Percentiles rank a stretch among this genome's conserved stretches.
phyloP scores from a whole-genome alignment of 2,113 vertebrate genomes.

The Sigmodon hispidus region DNA sequence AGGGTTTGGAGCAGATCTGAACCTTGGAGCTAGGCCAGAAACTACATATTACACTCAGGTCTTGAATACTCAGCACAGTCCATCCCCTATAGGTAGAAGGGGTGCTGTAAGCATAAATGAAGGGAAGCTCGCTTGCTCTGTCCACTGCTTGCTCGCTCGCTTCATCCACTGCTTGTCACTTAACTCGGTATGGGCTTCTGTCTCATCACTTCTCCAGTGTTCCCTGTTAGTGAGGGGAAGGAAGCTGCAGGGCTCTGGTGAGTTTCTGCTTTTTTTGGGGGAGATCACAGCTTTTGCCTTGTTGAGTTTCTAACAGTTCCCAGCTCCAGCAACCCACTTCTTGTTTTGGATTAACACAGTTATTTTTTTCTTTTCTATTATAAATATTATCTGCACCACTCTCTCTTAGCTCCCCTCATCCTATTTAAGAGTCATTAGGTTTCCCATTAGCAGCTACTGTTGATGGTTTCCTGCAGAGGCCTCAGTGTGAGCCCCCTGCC shows the following conservation, averaged over 20 bases:
- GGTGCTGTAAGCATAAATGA: slow-evolving; percentile 19
- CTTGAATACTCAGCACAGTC: background rate
- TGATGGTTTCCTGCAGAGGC: slow-evolving; percentile 77
- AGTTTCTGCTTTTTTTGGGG: background rate
- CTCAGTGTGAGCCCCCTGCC: slow-evolving; percentile 68
- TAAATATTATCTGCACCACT: slow-evolving; percentile 83
- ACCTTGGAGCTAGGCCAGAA: no score
- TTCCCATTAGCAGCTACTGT: slow-evolving; percentile 83
- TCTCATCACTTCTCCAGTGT: background rate
- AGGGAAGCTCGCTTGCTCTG: background rate
- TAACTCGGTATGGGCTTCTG: background rate
- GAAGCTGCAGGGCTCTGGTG: background rate
- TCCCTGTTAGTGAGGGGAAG: background rate
- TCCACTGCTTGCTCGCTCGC: background rate
- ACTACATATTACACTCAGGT: no score
- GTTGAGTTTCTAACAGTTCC: slow-evolving; percentile 45
- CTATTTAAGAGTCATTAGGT: slow-evolving; percentile 84
- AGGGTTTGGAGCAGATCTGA: no score
- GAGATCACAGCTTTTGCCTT: slow-evolving; percentile 27
- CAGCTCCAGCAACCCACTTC: slow-evolving; percentile 63
- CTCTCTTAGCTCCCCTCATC: slow-evolving; percentile 78
- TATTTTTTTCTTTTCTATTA: slow-evolving; percentile 76
- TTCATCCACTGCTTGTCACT: background rate
- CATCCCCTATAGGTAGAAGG: background rate
- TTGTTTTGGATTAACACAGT: slow-evolving; percentile 59